These are phyloP conservation scores for Uropetala carovei DNA, from an alignment of 2,888 invertebrate genomes.

Conservation along the genomic window DNA sequence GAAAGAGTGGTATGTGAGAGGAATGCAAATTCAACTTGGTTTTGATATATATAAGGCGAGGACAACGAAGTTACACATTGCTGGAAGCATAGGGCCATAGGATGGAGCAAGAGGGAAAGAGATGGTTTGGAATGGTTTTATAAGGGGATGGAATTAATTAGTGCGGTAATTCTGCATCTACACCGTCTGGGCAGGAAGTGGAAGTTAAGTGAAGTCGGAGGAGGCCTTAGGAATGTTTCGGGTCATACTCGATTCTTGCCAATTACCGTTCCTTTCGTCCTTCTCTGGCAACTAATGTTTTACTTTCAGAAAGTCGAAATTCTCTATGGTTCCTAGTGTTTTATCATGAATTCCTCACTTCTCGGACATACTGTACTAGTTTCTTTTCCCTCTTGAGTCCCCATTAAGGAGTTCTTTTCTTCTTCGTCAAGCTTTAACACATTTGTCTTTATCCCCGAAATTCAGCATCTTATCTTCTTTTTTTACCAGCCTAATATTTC, in stretches of 20 bases:
- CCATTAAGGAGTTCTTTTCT: neutral
- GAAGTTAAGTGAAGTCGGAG: neutral
- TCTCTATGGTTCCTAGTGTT: neutral
- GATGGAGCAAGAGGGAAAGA: too few species aligned
- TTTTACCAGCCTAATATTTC: too few species aligned
- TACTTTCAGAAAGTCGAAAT: neutral
- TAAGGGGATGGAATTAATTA: conserved; percentile 23
- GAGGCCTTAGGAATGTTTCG: neutral
- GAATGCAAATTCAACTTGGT: neutral
- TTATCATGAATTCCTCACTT: neutral
- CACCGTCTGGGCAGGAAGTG: neutral
- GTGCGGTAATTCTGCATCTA: neutral
- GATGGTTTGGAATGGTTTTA: neutral
- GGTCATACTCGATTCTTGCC: neutral
- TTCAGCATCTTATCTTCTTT: too few species aligned
- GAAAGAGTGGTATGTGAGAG: neutral
- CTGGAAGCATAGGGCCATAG: too few species aligned
- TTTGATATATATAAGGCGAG: neutral
- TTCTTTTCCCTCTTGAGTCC: too few species aligned
- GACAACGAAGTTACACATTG: too few species aligned
- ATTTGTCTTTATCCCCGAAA: too few species aligned
- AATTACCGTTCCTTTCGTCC: neutral
- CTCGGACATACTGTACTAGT: too few species aligned
- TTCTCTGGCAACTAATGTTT: neutral
- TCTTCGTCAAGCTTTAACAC: neutral